Evolutionary conservation across 1,140 invertebrate genomes (phyloP), one percentile per base, ranked within the genome.

Genomic region (Saxidomus purpurata): DNA sequence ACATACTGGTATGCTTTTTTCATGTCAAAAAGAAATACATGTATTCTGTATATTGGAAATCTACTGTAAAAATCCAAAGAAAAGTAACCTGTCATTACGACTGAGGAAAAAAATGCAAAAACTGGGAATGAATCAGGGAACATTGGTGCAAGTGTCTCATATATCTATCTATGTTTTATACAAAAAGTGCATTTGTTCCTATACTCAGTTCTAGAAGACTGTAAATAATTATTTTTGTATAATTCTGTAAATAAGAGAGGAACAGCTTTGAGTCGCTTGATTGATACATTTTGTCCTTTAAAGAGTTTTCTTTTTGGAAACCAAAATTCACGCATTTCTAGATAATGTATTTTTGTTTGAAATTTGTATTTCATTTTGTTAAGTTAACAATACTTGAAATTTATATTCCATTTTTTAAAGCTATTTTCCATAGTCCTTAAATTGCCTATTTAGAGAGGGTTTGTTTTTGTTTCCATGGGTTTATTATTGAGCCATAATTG

Each of bases 161-260:
- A 55, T 3, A 22, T n/a, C n/a, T n/a, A n/a, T n/a, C n/a, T 55
- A 15, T 22, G 19, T 55, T 19, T 55, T 55, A 55, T 55, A 19
- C 8, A 55, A n/a, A 55, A 55, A 55, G 22, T 55, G 19, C 52
- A 55, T 55, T 13, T 19, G 22, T 55, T 55, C 4, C 9, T 55
- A 3, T 8, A 55, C 52, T 19, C 19, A 55, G 22, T 55, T 4
- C 8, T 22, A 19, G 55, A 25, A 25, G 8, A 31, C 28, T 67
- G 61, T 67, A 67, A 31, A 67, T 36, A 67, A 6, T 31, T 67
- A 67, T 67, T 67, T 67, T 67, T 67, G 61, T 67, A 67, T 67
- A 8, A 31, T 67, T 67, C 31, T 67, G 61, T 67, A 67, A 67
- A 67, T 67, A 67, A 67, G 6, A 31, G n/a, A 28, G 19, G 22